A percentile compares a stretch with the other conserved stretches of the same genome.
Conservation (phyloP, 2,113 vertebrate species). For the Rissa tridactyla region DNA sequence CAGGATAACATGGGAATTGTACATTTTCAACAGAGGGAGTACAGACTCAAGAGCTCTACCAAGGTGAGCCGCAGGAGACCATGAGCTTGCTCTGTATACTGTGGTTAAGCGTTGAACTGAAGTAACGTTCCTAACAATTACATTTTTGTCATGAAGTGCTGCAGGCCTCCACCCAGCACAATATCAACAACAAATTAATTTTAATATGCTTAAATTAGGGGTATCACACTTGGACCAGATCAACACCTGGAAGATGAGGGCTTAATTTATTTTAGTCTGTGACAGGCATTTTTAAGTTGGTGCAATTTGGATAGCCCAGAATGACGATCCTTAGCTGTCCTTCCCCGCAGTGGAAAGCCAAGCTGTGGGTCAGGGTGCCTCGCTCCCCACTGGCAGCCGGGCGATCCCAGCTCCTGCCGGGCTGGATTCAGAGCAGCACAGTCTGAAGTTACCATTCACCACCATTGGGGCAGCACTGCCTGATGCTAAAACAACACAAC, state of each 20-base stretch:
- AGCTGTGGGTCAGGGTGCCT: neutral
- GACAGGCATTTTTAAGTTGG: neutral
- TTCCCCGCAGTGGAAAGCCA: neutral
- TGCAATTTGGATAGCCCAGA: neutral
- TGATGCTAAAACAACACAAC: accelerated
- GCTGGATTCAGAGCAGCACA: neutral
- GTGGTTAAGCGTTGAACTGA: neutral
- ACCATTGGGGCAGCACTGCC: neutral
- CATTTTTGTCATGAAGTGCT: neutral
- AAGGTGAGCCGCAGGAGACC: neutral
- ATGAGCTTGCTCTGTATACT: neutral
- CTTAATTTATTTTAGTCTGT: neutral
- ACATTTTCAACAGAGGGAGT: neutral
- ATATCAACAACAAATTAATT: neutral
- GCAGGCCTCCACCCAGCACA: neutral
- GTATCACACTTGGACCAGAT: neutral
- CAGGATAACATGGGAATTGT: neutral
- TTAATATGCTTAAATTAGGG: neutral
- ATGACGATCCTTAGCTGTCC: neutral
- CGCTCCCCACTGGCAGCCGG: neutral
- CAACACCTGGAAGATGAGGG: neutral
- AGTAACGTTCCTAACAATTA: neutral
- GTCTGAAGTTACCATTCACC: neutral
- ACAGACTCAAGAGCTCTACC: neutral
- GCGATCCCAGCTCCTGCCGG: neutral